Conservation (phyloP, 1,140 invertebrate genomes). For the Phocides pigmalion region DNA sequence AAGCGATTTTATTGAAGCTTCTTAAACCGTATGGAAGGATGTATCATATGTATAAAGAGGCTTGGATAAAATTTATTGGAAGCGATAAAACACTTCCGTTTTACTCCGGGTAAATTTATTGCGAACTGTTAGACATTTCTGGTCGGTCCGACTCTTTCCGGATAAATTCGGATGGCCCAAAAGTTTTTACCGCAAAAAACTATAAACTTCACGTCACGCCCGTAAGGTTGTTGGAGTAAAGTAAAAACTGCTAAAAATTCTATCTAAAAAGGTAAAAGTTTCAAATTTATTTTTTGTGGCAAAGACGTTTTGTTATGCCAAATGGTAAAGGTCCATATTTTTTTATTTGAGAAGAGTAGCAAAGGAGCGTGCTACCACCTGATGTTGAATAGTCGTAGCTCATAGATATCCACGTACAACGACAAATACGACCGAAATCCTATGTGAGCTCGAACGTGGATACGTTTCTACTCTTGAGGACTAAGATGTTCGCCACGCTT, state of each 20-base stretch:
- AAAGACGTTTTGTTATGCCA: no score
- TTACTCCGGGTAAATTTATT: constrained; percentile 40
- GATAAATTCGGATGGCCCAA: constrained; percentile 35
- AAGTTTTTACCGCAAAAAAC: constrained; percentile 25
- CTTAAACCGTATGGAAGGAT: constrained; percentile 15
- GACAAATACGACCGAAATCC: no score
- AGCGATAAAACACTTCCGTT: constrained; percentile 46
- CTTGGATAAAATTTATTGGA: constrained; percentile 43
- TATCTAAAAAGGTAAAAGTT: no score
- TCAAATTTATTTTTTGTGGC: no score
- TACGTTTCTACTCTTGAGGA: no score
- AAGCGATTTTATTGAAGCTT: constrained; percentile 14
- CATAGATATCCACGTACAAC: no score
- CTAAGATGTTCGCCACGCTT: no score
- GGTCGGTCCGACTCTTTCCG: constrained; percentile 30
- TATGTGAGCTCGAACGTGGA: no score
- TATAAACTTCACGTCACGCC: constrained; percentile 7
- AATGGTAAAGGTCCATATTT: no score
- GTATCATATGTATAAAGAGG: constrained; percentile 39
- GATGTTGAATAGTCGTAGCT: no score
- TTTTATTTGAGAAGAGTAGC: no score
- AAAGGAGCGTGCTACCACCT: no score
- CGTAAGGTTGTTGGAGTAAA: neutral
- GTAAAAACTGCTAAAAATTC: neutral
- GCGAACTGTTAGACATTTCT: constrained; percentile 43